phyloP scores from a whole-genome alignment of 2,888 invertebrate species.

The Andrena marginata region DNA sequence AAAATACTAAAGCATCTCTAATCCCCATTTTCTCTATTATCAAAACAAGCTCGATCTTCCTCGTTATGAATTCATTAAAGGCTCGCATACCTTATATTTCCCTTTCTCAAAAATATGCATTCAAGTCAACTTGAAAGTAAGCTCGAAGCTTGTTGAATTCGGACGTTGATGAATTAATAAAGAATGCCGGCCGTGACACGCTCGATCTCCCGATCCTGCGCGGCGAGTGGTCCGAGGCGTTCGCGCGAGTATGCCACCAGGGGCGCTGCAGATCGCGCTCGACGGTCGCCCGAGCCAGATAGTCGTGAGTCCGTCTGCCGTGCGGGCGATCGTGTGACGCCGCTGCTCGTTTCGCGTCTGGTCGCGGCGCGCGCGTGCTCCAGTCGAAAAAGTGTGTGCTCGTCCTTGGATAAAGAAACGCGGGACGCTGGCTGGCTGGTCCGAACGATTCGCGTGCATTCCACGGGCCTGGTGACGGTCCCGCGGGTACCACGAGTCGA shows the following conservation, averaged over 20 bases:
- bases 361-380: constrained; percentile 18
- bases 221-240: constrained; percentile 16
- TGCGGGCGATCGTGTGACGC: constrained; percentile 73
- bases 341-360: constrained; percentile 20
- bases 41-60: too few species aligned
- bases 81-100: not conserved
- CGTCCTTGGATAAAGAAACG: constrained; percentile 31
- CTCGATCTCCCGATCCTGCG: constrained; percentile 12
- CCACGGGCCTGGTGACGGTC: constrained; percentile 25
- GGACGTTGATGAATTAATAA: constrained; percentile 13
- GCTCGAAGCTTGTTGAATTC: too few species aligned
- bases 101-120: not conserved
- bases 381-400: constrained; percentile 1
- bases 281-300: constrained; percentile 78
- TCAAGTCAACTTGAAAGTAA: not conserved
- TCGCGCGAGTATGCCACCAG: constrained; percentile 52
- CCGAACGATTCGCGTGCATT: constrained; percentile 39
- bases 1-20: too few species aligned
- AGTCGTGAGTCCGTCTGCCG: constrained; percentile 80
- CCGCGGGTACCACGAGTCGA: not conserved
- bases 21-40: too few species aligned
- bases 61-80: not conserved
- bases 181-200: constrained; percentile 8
- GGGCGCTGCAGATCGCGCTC: constrained; percentile 72
- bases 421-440: constrained; percentile 14